Percentiles rank a stretch among this genome's conserved stretches.
Conservation (phyloP, 2,113 vertebrate species). For the Zootoca vivipara region DNA sequence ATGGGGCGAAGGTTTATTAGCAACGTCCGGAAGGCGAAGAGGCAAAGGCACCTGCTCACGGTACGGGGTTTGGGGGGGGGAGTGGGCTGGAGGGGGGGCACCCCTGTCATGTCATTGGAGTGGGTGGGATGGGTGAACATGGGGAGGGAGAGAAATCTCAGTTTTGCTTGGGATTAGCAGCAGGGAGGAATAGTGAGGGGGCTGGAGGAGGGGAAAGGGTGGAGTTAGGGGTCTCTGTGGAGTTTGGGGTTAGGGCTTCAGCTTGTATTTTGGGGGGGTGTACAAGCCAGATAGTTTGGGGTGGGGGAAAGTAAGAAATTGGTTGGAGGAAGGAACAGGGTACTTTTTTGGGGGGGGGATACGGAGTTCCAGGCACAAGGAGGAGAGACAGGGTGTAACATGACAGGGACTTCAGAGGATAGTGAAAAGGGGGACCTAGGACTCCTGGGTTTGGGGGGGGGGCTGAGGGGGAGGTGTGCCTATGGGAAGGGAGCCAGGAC, state of each 20-base stretch:
- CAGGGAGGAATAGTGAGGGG: too few species aligned
- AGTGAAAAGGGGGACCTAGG: neutral
- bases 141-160: neutral
- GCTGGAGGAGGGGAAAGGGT: too few species aligned
- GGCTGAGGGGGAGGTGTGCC: neutral
- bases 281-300: too few species aligned
- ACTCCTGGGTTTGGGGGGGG: too few species aligned
- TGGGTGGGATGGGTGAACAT: neutral
- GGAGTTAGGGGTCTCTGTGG: too few species aligned
- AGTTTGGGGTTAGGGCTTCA: neutral
- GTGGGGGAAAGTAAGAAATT: too few species aligned
- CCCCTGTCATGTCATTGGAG: neutral
- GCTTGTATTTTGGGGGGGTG: neutral
- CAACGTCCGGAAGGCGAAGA: slow-evolving; percentile 78
- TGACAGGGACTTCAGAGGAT: neutral
- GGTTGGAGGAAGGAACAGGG: neutral
- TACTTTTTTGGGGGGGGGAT: too few species aligned
- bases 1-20: slow-evolving; percentile 80
- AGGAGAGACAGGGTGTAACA: neutral
- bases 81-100: neutral
- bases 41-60: slow-evolving; percentile 73
- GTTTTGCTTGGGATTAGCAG: too few species aligned
- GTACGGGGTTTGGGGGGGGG: slow-evolving; percentile 53
- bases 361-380: neutral
- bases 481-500: neutral